Evolutionary conservation across 2,113 vertebrate species (phyloP), one percentile per base, ranked within the genome.

Genomic region (Epinephelus cyanopodus): DNA sequence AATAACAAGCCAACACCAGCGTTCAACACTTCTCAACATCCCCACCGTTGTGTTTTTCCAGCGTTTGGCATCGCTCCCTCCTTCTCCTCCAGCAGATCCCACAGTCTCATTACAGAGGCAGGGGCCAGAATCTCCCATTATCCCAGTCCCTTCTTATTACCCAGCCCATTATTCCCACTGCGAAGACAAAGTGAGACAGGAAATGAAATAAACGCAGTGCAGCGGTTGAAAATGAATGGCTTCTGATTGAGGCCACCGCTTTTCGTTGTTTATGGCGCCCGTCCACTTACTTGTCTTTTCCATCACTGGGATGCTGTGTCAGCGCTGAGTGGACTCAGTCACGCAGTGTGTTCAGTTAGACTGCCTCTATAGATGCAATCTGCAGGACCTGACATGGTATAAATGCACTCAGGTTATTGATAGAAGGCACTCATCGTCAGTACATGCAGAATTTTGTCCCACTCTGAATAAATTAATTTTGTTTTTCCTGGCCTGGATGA

Each of bases 191-290:
- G 89, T 87, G 69, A 85, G 82, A 77, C 91, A 93, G 93, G 92
- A 95, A 95, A 95, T 94, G 82, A 93, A 93, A 92, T 94, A 93
- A 95, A 94, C 67, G 87, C 79, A 76, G 72, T 54, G 52, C 42
- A 76, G 89, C 56, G 17, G 86, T 65, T 47, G 86, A 87, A 93
- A 92, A 93, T 90, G 87, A 90, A 88, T 88, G 90, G 90, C 88
- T 90, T 90, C 82, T 93, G 94, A 95, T 92, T 90, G 91, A 91
- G 86, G 87, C 84, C 85, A 80, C 72, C 61, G 56, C 85, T 88
- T 63, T 82, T 82, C 65, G 74, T 82, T 92, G 89, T 91, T 91
- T 62, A 90, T 84, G 92, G 86, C 89, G 89, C 92, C 93, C 39
- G 52, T 87, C 87, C 86, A 91, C 89, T 93, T 85, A 82, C 54